Evolutionary conservation across 2,113 vertebrate species (phyloP).

Genomic region (Egretta garzetta): DNA sequence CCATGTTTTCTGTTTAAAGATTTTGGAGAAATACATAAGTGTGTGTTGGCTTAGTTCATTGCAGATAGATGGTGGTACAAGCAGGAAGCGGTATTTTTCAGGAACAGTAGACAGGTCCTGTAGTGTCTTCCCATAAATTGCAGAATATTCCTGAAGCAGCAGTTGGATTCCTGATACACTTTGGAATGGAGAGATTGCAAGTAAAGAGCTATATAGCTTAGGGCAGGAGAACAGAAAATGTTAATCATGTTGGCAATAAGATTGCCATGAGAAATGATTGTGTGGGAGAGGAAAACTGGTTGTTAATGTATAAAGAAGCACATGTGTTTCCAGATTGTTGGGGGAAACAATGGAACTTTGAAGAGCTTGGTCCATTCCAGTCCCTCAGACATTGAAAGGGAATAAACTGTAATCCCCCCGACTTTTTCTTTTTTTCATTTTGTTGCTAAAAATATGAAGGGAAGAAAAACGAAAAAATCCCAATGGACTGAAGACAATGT

Average conservation of each 20-base stretch:
- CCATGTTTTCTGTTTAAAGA: background rate
- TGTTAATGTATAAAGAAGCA: background rate
- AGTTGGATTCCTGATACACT: conserved; percentile 50
- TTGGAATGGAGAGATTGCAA: background rate
- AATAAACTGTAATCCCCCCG: background rate
- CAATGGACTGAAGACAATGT: background rate
- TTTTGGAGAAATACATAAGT: background rate
- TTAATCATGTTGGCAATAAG: background rate
- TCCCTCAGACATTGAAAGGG: background rate
- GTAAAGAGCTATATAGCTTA: background rate
- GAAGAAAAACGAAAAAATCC: background rate
- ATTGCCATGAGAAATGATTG: background rate
- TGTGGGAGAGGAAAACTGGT: background rate
- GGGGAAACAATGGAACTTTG: background rate
- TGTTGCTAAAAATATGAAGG: background rate
- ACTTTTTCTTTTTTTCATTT: background rate
- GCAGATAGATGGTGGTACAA: conserved; percentile 45
- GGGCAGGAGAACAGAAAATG: background rate
- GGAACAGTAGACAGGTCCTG: conserved; percentile 59
- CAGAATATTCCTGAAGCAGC: conserved; percentile 35
- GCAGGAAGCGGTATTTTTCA: conserved; percentile 56
- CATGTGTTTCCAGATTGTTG: background rate
- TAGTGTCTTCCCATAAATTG: conserved; percentile 33
- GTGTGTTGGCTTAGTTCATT: background rate
- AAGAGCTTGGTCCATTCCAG: background rate